Evolutionary conservation across 2,888 invertebrate species (phyloP), one percentile per base, ranked within the genome.

Genomic region (Hydroisotoma schaefferi): DNA sequence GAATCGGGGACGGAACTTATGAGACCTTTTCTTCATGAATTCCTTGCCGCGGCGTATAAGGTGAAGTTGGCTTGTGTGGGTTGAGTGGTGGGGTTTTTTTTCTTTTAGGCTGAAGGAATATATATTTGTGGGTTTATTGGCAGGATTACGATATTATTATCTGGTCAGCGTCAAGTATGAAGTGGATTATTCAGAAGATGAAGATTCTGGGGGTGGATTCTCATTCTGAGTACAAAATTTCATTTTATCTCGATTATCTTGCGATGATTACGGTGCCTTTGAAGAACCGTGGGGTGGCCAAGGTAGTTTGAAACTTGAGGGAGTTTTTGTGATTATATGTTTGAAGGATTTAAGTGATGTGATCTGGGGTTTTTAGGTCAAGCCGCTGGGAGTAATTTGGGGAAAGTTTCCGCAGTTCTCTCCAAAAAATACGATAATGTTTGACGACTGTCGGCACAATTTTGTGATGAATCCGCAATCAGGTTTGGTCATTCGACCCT

Each of bases 151-250:
- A 97, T 74, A 95, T 97, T 70, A 94, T 92, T 0, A 95, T 98
- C 70, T 98, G 97, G 97, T 97, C 97, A 2, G 97, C 97, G 0
- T 97, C 97, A 0, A 90, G 90, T 64, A 95, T 97, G 94, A 94
- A 92, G 74, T 97, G 95, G 95, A 95, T 98, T 46, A 90, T 94
- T 73, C 94, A 55, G 28, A 61, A 61, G 46, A 94, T 98, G 94
- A 85, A 88, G 62, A 79, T 95, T 46, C 80, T 98, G 0, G 94
- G 94, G 0, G 94, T 97, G 0, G 82, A 87, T 0, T 82, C 82
- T 2, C 86, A 94, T 76, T 81, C 85, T 1, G 84, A 87, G 67
- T 97, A 95, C 75, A 95, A 94, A 80, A 87, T 98, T 60, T 85
- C 88, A 76, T 95, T 94, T 78, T 88, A 94, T 77, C 78, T 97